Evolutionary conservation across 2,888 invertebrate genomes (phyloP).

Genomic region (Drosophila limbata): DNA sequence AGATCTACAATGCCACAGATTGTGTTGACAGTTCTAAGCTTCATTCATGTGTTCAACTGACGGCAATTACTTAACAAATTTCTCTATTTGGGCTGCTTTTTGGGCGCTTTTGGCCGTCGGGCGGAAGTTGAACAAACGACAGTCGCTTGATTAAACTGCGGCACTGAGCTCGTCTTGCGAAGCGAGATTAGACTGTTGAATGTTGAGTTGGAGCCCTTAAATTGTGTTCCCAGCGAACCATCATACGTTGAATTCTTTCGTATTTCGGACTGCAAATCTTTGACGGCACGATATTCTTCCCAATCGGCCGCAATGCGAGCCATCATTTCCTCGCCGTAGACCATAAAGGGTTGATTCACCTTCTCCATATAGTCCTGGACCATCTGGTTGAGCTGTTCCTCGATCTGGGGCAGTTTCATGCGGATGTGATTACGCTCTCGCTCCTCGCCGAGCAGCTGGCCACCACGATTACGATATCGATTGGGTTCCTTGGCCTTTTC

Average conservation of each 20-base stretch:
- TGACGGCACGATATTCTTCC: constrained; percentile 86
- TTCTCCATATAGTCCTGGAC: constrained; percentile 86
- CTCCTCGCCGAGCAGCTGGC: constrained; percentile 93
- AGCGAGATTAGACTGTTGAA: constrained; percentile 7
- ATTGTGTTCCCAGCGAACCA: constrained; percentile 15
- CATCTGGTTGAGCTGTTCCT: constrained; percentile 87
- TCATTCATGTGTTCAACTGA: no score
- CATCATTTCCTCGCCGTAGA: constrained; percentile 88
- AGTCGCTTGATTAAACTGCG: constrained; percentile 6
- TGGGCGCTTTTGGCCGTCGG: background rate
- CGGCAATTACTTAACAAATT: background rate
- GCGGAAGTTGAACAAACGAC: background rate
- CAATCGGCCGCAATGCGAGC: constrained; percentile 88
- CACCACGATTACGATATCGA: constrained; percentile 94
- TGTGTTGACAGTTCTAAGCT: no score
- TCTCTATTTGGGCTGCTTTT: background rate
- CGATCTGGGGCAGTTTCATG: constrained; percentile 90
- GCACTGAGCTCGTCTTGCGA: constrained; percentile 28
- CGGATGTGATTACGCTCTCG: constrained; percentile 91
- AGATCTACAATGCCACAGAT: background rate
- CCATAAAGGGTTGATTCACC: constrained; percentile 87
- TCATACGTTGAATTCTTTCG: constrained; percentile 53
- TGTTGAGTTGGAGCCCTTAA: background rate
- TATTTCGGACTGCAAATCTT: constrained; percentile 85
- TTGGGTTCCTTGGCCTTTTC: constrained; percentile 90